phyloP scores from a whole-genome alignment of 2,888 invertebrate genomes.

The Melipona bicolor region DNA sequence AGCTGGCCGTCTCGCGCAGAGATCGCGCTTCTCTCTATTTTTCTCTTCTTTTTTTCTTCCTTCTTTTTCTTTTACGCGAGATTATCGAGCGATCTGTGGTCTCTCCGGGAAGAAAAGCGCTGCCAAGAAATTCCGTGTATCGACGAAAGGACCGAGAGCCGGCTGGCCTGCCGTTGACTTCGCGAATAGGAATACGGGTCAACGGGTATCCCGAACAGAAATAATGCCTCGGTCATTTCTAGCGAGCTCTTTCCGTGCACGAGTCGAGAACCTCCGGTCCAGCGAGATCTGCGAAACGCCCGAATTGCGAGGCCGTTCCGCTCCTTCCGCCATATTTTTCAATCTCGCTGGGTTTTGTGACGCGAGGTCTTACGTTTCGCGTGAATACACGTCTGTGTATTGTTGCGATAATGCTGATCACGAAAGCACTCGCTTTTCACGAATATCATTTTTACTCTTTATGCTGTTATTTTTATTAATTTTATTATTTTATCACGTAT shows the following conservation, averaged over 20 bases:
- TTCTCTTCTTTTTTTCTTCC: too few relatives aligned
- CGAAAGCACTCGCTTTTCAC: too few relatives aligned
- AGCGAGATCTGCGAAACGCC: not conserved
- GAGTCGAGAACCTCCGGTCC: slow-evolving; percentile 16
- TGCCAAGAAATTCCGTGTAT: slow-evolving; percentile 56
- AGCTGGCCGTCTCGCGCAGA: slow-evolving; percentile 56
- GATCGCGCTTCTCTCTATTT: slow-evolving; percentile 30
- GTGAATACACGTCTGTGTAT: not conserved
- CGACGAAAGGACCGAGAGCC: slow-evolving; percentile 42
- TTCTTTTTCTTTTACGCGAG: not conserved
- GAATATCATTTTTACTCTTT: too few relatives aligned
- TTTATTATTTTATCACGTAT: too few relatives aligned
- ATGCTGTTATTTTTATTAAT: too few relatives aligned
- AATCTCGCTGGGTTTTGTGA: not conserved
- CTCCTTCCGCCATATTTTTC: not conserved
- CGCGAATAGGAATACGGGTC: slow-evolving; percentile 64
- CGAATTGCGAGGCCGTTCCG: not conserved
- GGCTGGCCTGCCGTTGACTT: slow-evolving; percentile 61
- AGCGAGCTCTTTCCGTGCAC: slow-evolving; percentile 11
- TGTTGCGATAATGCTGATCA: too few relatives aligned
- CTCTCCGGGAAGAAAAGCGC: slow-evolving; percentile 49
- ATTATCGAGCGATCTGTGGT: slow-evolving; percentile 36
- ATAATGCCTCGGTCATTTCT: slow-evolving; percentile 54
- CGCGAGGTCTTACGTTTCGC: not conserved
- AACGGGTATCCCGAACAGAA: slow-evolving; percentile 63